These are phyloP conservation scores for Campoletis raptor DNA, from an alignment of 2,888 invertebrate species.

Conservation along the genomic window DNA sequence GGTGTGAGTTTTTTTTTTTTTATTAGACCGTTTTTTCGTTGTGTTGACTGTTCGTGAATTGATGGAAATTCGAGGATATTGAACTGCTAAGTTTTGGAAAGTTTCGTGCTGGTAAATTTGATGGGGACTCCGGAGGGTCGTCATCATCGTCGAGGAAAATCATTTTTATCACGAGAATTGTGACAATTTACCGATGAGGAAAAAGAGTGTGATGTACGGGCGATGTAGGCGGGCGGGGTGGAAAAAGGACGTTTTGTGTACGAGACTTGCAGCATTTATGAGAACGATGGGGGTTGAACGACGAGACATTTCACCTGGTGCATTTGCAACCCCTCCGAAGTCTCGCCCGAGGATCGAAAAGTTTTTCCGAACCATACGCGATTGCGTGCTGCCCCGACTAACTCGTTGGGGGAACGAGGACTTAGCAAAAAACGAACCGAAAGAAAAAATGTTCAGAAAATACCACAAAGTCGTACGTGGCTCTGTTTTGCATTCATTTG, in stretches of 20 bases:
- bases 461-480: conserved; percentile 36
- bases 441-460: conserved; percentile 9
- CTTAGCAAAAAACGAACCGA: conserved; percentile 27
- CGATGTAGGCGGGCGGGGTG: neutral
- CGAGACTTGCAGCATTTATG: conserved; percentile 65
- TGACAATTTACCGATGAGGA: neutral
- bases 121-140: neutral
- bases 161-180: neutral
- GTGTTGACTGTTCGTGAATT: neutral
- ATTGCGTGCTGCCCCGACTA: neutral
- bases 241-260: neutral
- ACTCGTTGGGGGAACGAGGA: conserved; percentile 26
- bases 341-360: conserved; percentile 53
- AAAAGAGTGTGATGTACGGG: neutral
- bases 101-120: neutral
- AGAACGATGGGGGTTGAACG: conserved; percentile 26
- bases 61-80: neutral
- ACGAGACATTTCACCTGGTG: conserved; percentile 48
- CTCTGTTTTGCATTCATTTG: conserved; percentile 14
- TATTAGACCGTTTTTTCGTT: no score
- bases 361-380: conserved; percentile 41
- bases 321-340: conserved; percentile 9
- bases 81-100: neutral
- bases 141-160: conserved; percentile 5
- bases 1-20: no score